Conservation (phyloP, 2,797 vertebrate genomes). For the Sebastes matsubarae region DNA sequence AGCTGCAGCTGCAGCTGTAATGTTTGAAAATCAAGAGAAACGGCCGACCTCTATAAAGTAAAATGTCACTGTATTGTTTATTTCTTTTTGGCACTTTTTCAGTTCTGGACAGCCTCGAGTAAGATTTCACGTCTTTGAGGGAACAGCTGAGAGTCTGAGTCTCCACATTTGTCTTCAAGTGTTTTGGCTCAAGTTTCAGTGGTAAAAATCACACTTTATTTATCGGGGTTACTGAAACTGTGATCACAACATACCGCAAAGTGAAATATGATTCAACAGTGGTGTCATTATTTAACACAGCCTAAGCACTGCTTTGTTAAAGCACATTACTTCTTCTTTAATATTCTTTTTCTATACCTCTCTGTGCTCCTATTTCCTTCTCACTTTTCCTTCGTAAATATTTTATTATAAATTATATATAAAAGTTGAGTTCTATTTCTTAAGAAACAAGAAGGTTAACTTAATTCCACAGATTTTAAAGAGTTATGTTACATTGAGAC, state of each 20-base stretch:
- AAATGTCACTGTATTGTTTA: background rate
- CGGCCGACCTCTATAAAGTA: background rate
- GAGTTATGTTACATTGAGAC: background rate
- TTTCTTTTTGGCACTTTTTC: background rate
- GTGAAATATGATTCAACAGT: background rate
- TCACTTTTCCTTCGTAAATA: background rate
- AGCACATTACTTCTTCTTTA: background rate
- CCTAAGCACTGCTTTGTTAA: background rate
- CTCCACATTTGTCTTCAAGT: background rate
- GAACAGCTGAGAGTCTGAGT: conserved; percentile 7
- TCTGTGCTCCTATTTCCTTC: background rate
- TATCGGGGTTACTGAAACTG: conserved; percentile 14
- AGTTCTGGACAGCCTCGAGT: background rate
- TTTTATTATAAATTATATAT: background rate
- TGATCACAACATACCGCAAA: conserved; percentile 8
- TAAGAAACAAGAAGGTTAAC: too few relatives aligned
- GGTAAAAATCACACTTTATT: conserved; percentile 10
- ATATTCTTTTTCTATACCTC: background rate
- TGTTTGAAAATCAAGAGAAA: background rate
- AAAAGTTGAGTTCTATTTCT: too few relatives aligned
- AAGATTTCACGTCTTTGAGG: background rate
- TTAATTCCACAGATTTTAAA: too few relatives aligned
- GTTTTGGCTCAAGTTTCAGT: background rate
- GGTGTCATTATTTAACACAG: background rate
- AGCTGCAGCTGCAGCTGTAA: background rate